phyloP scores from a whole-genome alignment of 1,140 invertebrate species.

The Bombus breviceps region DNA sequence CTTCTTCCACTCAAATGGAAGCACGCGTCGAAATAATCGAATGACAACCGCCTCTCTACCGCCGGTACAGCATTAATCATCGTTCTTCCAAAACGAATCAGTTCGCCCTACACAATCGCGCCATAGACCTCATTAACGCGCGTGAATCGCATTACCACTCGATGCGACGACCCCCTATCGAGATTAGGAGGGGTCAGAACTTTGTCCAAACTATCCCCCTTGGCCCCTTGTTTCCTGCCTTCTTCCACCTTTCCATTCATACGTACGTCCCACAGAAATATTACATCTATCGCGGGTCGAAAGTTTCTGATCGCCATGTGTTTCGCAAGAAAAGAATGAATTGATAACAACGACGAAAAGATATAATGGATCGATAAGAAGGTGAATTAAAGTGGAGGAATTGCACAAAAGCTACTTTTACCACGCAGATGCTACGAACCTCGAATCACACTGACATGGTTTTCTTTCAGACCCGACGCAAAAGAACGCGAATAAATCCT shows the following conservation, averaged over 20 bases:
- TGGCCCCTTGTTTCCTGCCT: conserved; percentile 1
- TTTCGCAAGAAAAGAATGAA: too few species aligned
- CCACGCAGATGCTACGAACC: too few species aligned
- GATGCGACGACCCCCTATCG: conserved; percentile 69
- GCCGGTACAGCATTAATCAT: background rate
- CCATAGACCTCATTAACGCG: conserved; percentile 66
- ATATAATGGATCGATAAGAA: too few species aligned
- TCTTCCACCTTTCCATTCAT: background rate
- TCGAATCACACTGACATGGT: too few species aligned
- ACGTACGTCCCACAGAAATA: background rate
- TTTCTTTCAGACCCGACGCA: too few species aligned
- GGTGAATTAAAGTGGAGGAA: too few species aligned
- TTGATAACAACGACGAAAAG: too few species aligned
- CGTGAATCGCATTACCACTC: conserved; percentile 69
- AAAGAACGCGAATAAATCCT: too few species aligned
- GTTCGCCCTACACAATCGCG: background rate
- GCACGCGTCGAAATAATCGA: conserved; percentile 24
- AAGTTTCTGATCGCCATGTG: background rate
- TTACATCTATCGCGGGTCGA: background rate
- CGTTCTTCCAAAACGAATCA: background rate
- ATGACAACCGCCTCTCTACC: conserved; percentile 10
- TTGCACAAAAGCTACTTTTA: too few species aligned
- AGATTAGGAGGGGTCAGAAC: background rate
- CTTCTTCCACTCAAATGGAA: background rate
- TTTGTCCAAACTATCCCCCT: conserved; percentile 19